Evolutionary conservation across 2,888 invertebrate genomes (phyloP).

Genomic region (Dynastes hyllus): DNA sequence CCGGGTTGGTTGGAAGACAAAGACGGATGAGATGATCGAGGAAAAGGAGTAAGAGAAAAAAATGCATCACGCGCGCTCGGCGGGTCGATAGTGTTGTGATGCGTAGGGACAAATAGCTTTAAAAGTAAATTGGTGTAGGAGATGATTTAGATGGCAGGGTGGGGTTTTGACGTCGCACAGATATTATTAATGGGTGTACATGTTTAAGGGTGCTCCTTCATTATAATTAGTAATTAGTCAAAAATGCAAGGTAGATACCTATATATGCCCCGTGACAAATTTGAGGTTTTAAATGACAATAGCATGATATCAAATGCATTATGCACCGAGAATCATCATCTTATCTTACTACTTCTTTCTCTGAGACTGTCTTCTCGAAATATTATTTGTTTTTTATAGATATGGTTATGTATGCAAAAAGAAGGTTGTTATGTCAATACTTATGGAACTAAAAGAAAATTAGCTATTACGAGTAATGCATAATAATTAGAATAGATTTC

Average conservation of each 20-base stretch:
- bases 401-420: background rate
- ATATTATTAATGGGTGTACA: constrained; percentile 42
- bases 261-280: background rate
- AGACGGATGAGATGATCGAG: constrained; percentile 3
- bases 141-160: constrained; percentile 44
- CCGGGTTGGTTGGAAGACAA: background rate
- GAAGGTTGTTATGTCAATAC: background rate
- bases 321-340: background rate
- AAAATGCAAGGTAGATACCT: background rate
- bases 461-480: too few species aligned
- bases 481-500: too few species aligned
- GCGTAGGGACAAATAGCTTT: constrained; percentile 51
- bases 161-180: constrained; percentile 32
- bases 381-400: background rate
- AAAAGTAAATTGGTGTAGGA: constrained; percentile 50
- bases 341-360: too few species aligned
- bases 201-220: constrained; percentile 11
- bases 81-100: constrained; percentile 46
- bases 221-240: constrained; percentile 38
- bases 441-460: background rate
- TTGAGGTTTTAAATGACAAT: background rate
- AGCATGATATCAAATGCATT: background rate
- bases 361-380: background rate
- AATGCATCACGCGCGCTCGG: constrained; percentile 8
- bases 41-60: constrained; percentile 4